A percentile compares a stretch with the other conserved stretches of the same genome.
These are phyloP conservation scores for Phengaris arion DNA, from an alignment of 2,888 invertebrate species.

Conservation along the genomic window DNA sequence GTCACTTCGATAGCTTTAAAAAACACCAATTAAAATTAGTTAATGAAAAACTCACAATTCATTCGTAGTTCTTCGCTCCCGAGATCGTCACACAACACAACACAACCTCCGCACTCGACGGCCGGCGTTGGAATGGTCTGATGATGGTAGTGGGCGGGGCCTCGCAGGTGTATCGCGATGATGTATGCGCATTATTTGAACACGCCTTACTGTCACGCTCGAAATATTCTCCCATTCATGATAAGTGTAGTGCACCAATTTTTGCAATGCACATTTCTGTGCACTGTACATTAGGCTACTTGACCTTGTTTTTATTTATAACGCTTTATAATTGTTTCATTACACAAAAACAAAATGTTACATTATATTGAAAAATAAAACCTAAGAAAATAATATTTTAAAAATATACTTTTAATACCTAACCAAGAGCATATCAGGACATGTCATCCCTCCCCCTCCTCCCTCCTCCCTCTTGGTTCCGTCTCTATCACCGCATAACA, in stretches of 20 bases:
- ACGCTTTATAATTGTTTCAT: too few relatives aligned
- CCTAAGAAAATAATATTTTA: too few relatives aligned
- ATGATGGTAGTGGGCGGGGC: slow-evolving; percentile 56
- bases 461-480: too few relatives aligned
- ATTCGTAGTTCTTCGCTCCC: not conserved
- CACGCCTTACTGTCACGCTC: slow-evolving; percentile 74
- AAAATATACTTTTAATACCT: too few relatives aligned
- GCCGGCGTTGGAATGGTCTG: slow-evolving; percentile 42
- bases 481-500: too few relatives aligned
- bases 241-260: slow-evolving; percentile 18
- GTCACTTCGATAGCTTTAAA: not conserved
- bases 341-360: too few relatives aligned
- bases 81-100: not conserved
- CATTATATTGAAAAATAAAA: too few relatives aligned
- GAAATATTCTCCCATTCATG: slow-evolving; percentile 46
- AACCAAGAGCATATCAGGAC: too few relatives aligned
- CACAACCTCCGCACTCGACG: slow-evolving; percentile 53
- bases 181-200: slow-evolving; percentile 74
- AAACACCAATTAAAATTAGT: not conserved
- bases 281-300: not conserved
- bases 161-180: slow-evolving; percentile 72
- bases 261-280: not conserved
- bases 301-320: too few relatives aligned
- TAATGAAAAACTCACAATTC: slow-evolving; percentile 4
- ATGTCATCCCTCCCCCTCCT: too few relatives aligned